These are phyloP conservation scores for Diplosoma virens DNA, from an alignment of 23 tunicate species.

Conservation along the genomic window DNA sequence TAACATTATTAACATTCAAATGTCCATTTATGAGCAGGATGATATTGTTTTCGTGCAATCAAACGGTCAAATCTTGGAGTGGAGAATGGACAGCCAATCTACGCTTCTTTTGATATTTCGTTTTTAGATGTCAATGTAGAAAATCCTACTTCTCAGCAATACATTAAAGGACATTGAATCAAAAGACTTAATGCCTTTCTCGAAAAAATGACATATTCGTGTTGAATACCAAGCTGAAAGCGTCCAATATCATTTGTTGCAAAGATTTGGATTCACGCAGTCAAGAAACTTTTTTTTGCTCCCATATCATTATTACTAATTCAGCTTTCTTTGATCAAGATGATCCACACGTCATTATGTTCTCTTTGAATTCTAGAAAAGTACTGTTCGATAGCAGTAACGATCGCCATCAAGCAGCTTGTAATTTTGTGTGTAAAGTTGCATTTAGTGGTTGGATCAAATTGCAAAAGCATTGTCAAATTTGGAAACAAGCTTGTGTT, in stretches of 20 bases:
- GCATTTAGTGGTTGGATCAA: neutral
- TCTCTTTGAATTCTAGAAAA: neutral
- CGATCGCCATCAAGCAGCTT: neutral
- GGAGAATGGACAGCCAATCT: neutral
- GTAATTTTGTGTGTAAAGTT: neutral
- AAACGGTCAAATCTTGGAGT: neutral
- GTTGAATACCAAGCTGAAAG: neutral
- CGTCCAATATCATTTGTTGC: neutral
- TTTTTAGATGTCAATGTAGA: neutral
- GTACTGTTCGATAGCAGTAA: neutral
- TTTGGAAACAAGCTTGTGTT: neutral
- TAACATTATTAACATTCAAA: neutral
- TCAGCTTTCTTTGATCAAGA: neutral
- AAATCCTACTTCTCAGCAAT: no score
- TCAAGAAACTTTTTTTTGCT: neutral
- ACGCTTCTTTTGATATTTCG: neutral
- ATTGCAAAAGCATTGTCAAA: neutral
- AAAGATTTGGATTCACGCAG: neutral
- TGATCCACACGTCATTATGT: neutral
- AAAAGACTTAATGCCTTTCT: neutral
- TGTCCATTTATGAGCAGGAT: neutral
- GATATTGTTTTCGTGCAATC: neutral
- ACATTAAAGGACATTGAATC: neutral
- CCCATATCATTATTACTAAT: neutral
- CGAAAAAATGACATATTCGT: neutral